phyloP scores from a whole-genome alignment of 2,888 invertebrate species.

The Plusia festucae region DNA sequence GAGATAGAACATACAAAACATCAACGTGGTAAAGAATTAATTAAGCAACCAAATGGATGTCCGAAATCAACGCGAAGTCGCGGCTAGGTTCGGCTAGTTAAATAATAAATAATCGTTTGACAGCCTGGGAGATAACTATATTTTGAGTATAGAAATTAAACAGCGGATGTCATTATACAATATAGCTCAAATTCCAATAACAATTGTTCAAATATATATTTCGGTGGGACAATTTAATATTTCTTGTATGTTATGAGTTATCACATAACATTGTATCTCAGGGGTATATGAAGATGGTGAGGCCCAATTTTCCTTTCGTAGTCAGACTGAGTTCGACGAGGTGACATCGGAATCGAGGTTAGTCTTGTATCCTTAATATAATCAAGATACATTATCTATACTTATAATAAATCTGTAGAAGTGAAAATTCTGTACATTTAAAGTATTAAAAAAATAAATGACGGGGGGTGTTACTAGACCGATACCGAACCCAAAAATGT shows the following conservation, averaged over 20 bases:
- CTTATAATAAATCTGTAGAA: too few species aligned
- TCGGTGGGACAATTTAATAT: not conserved
- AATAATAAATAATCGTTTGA: not conserved
- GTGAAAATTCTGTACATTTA: too few species aligned
- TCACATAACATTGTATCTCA: not conserved
- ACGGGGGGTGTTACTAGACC: too few species aligned
- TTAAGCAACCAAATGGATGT: too few species aligned
- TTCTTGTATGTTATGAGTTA: not conserved
- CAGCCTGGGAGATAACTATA: not conserved
- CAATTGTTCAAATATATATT: not conserved
- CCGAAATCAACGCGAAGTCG: not conserved
- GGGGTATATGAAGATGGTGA: not conserved
- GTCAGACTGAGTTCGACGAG: too few species aligned
- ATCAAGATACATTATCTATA: too few species aligned
- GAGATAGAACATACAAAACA: too few species aligned
- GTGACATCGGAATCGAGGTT: too few species aligned
- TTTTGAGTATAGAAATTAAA: not conserved
- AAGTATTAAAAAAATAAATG: too few species aligned
- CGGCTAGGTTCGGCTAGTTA: not conserved
- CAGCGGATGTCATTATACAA: not conserved
- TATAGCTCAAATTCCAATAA: not conserved
- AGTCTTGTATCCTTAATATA: too few species aligned
- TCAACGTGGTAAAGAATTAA: too few species aligned
- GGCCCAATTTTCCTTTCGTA: not conserved
- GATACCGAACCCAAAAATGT: too few species aligned